These are phyloP conservation scores for Chionodraco myersi DNA, from an alignment of 2,113 vertebrate genomes.

Conservation along the genomic window DNA sequence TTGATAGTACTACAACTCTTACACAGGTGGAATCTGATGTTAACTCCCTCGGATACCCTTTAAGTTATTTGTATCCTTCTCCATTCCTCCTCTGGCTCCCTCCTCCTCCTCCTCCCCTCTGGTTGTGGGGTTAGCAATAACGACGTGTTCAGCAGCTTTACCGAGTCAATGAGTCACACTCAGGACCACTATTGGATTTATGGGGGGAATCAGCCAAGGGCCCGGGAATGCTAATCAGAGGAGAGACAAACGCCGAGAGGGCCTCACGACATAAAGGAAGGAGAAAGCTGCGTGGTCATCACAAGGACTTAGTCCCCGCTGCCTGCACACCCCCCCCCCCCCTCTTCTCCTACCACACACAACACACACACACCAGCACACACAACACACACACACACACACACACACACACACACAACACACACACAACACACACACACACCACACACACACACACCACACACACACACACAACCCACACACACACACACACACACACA, in stretches of 20 bases:
- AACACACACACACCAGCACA: too few relatives aligned
- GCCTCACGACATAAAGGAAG: slow-evolving; percentile 35
- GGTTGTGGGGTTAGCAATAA: slow-evolving; percentile 64
- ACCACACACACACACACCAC: too few relatives aligned
- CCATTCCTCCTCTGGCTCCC: slow-evolving; percentile 10
- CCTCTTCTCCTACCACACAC: slow-evolving; percentile 27
- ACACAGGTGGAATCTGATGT: neutral
- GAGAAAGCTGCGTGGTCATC: slow-evolving; percentile 70
- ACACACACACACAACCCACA: too few relatives aligned
- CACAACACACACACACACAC: too few relatives aligned
- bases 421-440: neutral
- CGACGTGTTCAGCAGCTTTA: slow-evolving; percentile 71
- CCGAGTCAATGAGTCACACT: slow-evolving; percentile 70
- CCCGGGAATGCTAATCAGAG: slow-evolving; percentile 70
- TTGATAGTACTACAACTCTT: neutral
- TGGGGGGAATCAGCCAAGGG: slow-evolving; percentile 37
- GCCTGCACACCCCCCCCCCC: neutral
- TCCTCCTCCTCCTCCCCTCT: neutral
- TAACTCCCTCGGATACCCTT: slow-evolving; percentile 9
- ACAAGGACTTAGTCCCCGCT: slow-evolving; percentile 25
- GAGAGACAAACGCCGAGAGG: slow-evolving; percentile 49
- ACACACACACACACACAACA: too few relatives aligned
- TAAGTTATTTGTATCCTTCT: slow-evolving; percentile 24
- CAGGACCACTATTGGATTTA: slow-evolving; percentile 66
- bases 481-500: slow-evolving; percentile 7